Evolutionary conservation across 2,888 invertebrate genomes (phyloP).

Genomic region (Diarsia brunnea): DNA sequence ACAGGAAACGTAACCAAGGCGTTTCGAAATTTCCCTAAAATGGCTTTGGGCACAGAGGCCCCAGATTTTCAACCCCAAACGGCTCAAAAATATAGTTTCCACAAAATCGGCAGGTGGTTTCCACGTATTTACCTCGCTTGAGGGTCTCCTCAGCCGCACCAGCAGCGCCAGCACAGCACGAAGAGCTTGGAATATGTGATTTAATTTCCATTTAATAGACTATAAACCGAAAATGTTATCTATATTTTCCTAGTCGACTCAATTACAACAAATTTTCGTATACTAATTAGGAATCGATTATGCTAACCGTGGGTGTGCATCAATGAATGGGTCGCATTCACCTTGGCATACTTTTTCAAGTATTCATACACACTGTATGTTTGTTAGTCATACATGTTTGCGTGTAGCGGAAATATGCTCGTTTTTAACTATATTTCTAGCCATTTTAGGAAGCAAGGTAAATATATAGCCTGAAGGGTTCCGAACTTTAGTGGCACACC

Average conservation of each 20-base stretch:
- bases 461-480: background rate
- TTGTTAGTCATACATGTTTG: constrained; percentile 35
- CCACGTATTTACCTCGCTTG: too few species aligned
- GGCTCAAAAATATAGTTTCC: too few species aligned
- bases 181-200: too few species aligned
- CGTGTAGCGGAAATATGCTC: constrained; percentile 22
- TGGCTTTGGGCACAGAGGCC: too few species aligned
- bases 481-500: background rate
- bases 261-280: constrained; percentile 15
- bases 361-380: constrained; percentile 40
- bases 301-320: constrained; percentile 39
- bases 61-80: too few species aligned
- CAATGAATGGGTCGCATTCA: constrained; percentile 55
- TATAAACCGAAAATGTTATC: too few species aligned
- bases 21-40: too few species aligned
- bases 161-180: too few species aligned
- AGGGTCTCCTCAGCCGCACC: too few species aligned
- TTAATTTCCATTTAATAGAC: background rate
- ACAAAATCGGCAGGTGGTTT: too few species aligned
- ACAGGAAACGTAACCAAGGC: too few species aligned
- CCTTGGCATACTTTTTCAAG: constrained; percentile 61
- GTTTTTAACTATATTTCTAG: background rate
- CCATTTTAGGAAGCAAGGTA: constrained; percentile 17
- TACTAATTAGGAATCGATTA: constrained; percentile 49
- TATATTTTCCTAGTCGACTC: background rate